Evolutionary conservation across 2,797 vertebrate species (phyloP).

Genomic region (Pampus argenteus): DNA sequence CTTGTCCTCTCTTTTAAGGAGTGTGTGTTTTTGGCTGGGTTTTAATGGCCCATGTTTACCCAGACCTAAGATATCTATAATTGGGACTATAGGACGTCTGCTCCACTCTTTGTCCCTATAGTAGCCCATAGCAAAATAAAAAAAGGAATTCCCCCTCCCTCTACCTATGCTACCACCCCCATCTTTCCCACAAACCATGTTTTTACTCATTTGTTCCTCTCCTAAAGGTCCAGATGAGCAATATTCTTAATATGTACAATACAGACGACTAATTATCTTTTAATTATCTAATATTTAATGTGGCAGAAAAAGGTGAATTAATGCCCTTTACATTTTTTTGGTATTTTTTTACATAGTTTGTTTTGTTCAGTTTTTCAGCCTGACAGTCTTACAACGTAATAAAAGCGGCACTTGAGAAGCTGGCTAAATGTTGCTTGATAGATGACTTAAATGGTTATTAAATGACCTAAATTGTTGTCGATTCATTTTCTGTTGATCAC

Average conservation of each 20-base stretch:
- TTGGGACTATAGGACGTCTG: conserved; percentile 72
- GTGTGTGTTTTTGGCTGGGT: conserved; percentile 77
- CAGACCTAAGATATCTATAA: conserved; percentile 76
- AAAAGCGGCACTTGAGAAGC: background rate
- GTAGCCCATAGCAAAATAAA: conserved; percentile 41
- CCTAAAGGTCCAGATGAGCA: background rate
- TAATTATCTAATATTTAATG: background rate
- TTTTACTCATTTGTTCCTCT: conserved; percentile 8
- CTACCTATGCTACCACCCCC: background rate
- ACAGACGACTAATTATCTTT: background rate
- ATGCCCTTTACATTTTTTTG: background rate
- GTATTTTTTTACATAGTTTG: no score
- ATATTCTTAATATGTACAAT: background rate
- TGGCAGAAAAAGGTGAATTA: background rate
- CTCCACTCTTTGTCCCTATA: conserved; percentile 40
- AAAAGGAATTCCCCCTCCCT: conserved; percentile 33
- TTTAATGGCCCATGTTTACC: conserved; percentile 76
- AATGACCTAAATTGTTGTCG: background rate
- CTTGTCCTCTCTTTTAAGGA: conserved; percentile 69
- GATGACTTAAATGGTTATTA: background rate
- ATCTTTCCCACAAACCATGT: background rate
- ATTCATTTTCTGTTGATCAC: background rate
- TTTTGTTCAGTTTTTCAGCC: background rate
- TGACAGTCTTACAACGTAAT: no score
- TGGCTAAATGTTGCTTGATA: background rate